These are phyloP conservation scores for Rana temporaria DNA, from an alignment of 2,113 vertebrate genomes.

Conservation along the genomic window DNA sequence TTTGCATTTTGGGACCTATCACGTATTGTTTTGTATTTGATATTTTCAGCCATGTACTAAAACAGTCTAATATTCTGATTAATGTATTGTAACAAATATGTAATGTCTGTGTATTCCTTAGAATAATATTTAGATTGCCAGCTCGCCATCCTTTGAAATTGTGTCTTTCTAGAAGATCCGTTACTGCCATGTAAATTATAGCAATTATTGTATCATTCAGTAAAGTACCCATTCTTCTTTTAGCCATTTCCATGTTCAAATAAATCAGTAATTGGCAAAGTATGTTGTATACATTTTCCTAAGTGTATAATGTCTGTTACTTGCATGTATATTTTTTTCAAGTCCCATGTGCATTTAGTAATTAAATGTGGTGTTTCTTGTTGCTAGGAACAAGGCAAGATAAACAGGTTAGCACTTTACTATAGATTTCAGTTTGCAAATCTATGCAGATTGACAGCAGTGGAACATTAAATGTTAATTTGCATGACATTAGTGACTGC, in stretches of 20 bases:
- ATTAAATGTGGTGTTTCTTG: conserved; percentile 37
- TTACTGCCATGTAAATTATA: not conserved
- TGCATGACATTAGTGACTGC: conserved; percentile 33
- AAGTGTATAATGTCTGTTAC: conserved; percentile 11
- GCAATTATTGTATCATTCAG: not conserved
- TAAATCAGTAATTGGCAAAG: not conserved
- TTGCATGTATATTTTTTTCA: not conserved
- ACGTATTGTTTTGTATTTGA: too few relatives aligned
- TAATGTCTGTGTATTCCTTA: too few relatives aligned
- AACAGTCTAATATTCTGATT: too few relatives aligned
- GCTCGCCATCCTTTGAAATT: too few relatives aligned
- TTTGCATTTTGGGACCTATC: too few relatives aligned
- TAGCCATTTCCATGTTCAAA: not conserved
- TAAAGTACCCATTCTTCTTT: not conserved
- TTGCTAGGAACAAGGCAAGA: conserved; percentile 36
- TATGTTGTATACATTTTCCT: conserved; percentile 11
- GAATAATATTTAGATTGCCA: too few relatives aligned
- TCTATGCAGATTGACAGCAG: conserved; percentile 42
- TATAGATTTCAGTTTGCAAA: conserved; percentile 39
- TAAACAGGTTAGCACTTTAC: conserved; percentile 44
- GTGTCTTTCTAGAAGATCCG: too few relatives aligned
- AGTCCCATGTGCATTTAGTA: conserved; percentile 30
- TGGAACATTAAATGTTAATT: conserved; percentile 29
- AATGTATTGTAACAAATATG: too few relatives aligned
- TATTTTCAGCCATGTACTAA: too few relatives aligned